Conservation (phyloP, 2,888 invertebrate species). For the Corbicula japonica region DNA sequence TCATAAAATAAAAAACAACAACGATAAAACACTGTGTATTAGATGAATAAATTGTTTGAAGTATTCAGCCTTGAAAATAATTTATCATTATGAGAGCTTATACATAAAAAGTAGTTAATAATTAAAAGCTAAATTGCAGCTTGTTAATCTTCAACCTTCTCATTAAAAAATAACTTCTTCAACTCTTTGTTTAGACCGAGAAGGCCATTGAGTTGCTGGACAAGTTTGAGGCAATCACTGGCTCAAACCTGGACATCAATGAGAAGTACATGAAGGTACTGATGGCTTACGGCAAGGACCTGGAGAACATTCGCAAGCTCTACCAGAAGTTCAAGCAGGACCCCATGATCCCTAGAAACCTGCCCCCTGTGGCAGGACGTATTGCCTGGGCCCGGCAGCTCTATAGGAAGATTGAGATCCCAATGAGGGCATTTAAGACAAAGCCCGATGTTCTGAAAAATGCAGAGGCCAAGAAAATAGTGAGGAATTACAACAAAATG, state of each 20-base stretch:
- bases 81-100: no score
- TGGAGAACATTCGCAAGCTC: conserved; percentile 91
- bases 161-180: no score
- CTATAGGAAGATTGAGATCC: conserved; percentile 93
- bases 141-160: no score
- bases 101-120: no score
- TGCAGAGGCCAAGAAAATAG: conserved; percentile 85
- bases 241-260: conserved; percentile 85
- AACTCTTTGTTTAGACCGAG: conserved; percentile 81
- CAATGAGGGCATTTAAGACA: conserved; percentile 89
- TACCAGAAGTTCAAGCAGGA: conserved; percentile 96
- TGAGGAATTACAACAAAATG: conserved; percentile 87
- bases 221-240: conserved; percentile 85
- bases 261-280: conserved; percentile 87
- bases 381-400: conserved; percentile 93
- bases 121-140: no score
- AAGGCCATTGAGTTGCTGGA: conserved; percentile 85
- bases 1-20: no score
- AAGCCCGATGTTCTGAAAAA: conserved; percentile 85
- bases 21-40: no score
- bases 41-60: no score
- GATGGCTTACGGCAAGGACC: conserved; percentile 90
- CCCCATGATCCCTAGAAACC: conserved; percentile 95
- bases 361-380: conserved; percentile 95
- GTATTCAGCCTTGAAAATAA: no score